A percentile compares a stretch with the other conserved stretches of the same genome.
Conservation (phyloP, 2,797 vertebrate genomes). For the Avahi laniger region DNA sequence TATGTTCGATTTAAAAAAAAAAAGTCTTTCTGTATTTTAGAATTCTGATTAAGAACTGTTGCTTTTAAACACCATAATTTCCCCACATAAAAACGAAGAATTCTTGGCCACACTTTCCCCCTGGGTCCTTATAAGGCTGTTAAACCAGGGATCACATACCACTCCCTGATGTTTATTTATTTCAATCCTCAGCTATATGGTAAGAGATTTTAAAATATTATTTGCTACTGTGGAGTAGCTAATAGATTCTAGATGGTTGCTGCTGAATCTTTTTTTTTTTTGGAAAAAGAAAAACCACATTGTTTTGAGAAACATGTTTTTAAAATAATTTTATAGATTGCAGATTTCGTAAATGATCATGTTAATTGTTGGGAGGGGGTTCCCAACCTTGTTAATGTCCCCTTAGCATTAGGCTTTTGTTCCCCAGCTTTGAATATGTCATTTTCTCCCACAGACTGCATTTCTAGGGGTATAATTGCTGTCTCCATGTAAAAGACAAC, state of each 20-base stretch:
- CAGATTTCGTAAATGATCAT: conserved; percentile 77
- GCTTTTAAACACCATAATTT: conserved; percentile 52
- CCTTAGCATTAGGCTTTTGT: conserved; percentile 71
- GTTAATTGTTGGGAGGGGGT: conserved; percentile 76
- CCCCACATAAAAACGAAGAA: conserved; percentile 6
- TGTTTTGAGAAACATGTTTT: conserved; percentile 78
- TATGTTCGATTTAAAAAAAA: neutral
- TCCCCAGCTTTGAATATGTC: conserved; percentile 46
- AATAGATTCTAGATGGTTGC: conserved; percentile 41
- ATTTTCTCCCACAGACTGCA: conserved; percentile 65
- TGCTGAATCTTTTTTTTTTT: conserved; percentile 39
- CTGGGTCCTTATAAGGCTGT: neutral
- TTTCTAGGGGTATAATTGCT: conserved; percentile 75
- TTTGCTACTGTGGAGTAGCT: conserved; percentile 23
- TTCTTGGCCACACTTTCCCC: neutral
- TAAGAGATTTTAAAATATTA: conserved; percentile 49
- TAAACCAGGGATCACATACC: conserved; percentile 11
- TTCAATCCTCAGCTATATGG: conserved; percentile 17
- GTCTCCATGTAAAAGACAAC: conserved; percentile 71
- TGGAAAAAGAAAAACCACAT: conserved; percentile 40
- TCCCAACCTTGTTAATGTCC: conserved; percentile 66
- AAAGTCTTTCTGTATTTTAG: neutral
- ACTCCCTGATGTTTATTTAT: neutral
- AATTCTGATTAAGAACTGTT: conserved; percentile 40
- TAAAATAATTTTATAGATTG: conserved; percentile 79